Evolutionary conservation across 2,797 vertebrate species (phyloP).

Genomic region (Diceros bicornis): DNA sequence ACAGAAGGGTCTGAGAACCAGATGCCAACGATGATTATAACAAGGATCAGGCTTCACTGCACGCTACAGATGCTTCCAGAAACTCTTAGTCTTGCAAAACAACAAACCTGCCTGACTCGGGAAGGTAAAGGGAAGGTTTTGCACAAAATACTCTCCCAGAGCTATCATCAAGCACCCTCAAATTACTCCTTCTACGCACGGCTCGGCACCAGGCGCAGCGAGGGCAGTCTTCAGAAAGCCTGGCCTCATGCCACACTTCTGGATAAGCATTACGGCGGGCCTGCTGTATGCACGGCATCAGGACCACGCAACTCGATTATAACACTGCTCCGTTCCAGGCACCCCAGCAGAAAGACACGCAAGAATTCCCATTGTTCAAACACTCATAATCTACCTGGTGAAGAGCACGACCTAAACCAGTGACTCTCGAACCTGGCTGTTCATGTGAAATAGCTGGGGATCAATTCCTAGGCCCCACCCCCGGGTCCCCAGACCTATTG

Average conservation of each 20-base stretch:
- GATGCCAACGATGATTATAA: not conserved
- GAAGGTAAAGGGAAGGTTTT: not conserved
- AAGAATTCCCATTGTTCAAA: not conserved
- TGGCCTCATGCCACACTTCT: not conserved
- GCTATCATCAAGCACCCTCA: not conserved
- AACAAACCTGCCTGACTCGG: not conserved
- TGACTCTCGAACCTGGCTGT: not conserved
- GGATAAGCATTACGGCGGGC: not conserved
- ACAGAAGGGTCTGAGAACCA: conserved; percentile 5
- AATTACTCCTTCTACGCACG: not conserved
- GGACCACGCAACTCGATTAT: accelerated
- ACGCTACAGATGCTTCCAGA: not conserved
- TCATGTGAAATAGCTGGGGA: not conserved
- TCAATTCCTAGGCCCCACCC: not conserved
- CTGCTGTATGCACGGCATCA: accelerated
- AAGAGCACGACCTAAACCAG: not conserved
- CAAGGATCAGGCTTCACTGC: conserved; percentile 27
- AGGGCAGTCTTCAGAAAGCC: not conserved
- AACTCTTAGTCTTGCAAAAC: conserved; percentile 64
- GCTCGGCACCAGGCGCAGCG: not conserved
- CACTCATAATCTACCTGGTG: not conserved
- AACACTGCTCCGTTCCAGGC: no score
- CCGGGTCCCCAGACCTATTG: not conserved
- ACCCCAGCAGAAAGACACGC: not conserved
- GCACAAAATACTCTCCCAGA: not conserved